These are phyloP conservation scores for Coranthus polyacanthus DNA, from an alignment of 2,797 vertebrate species.

Conservation along the genomic window DNA sequence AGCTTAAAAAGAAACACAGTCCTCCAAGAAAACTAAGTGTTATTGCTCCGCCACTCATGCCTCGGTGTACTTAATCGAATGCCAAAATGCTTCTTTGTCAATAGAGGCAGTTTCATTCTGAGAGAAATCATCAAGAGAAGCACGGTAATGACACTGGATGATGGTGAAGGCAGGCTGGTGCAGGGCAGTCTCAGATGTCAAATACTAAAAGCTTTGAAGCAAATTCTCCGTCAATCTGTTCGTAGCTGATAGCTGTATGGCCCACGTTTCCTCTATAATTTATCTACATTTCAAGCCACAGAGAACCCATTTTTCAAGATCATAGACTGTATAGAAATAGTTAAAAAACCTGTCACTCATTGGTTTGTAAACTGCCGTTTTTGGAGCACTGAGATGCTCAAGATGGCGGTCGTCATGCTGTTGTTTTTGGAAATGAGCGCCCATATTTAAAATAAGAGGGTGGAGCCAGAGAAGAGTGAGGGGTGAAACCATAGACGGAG, in stretches of 20 bases:
- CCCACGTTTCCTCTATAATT: not conserved
- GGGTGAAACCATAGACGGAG: too few relatives aligned
- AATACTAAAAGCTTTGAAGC: constrained; percentile 15
- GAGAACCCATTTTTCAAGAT: not conserved
- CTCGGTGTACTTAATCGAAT: constrained; percentile 9
- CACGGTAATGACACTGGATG: not conserved
- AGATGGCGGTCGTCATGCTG: too few relatives aligned
- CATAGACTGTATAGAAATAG: too few relatives aligned
- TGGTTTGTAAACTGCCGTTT: too few relatives aligned
- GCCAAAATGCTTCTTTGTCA: constrained; percentile 14
- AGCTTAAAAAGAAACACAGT: not conserved
- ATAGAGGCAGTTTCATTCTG: not conserved
- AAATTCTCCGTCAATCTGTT: constrained; percentile 24
- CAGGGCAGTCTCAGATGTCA: constrained; percentile 2
- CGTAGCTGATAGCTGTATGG: too few relatives aligned
- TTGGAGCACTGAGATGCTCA: too few relatives aligned
- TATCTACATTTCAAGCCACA: constrained; percentile 14
- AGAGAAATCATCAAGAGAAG: not conserved
- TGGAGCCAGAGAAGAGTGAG: too few relatives aligned
- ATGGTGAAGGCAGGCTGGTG: constrained; percentile 16
- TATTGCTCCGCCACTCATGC: constrained; percentile 4
- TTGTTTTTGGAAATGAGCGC: too few relatives aligned
- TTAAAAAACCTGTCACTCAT: too few relatives aligned
- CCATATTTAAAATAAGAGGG: too few relatives aligned
- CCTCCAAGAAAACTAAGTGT: constrained; percentile 13